Conservation (phyloP, 92 coral and sea anemone species). For the Metridium senile region DNA sequence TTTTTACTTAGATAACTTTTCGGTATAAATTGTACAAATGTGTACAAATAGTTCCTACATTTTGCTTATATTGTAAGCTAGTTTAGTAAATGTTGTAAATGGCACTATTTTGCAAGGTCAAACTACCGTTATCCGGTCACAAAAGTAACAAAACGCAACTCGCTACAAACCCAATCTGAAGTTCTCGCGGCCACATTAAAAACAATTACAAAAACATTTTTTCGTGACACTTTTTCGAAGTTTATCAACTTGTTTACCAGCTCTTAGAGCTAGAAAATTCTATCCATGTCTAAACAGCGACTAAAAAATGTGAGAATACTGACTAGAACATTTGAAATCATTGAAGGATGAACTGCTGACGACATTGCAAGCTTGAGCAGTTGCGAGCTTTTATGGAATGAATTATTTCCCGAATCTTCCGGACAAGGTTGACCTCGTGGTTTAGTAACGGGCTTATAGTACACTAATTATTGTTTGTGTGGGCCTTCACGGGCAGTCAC, state of each 20-base stretch:
- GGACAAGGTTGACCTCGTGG: not conserved
- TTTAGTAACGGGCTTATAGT: not conserved
- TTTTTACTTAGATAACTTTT: too few species aligned
- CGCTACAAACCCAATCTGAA: not conserved
- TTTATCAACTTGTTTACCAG: not conserved
- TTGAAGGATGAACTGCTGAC: not conserved
- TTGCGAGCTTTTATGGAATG: not conserved
- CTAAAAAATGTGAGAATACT: not conserved
- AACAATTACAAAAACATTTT: not conserved
- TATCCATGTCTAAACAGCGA: not conserved
- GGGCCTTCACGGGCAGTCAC: not conserved
- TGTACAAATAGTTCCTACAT: not conserved
- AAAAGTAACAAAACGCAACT: not conserved
- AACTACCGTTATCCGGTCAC: not conserved
- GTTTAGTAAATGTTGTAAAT: not conserved
- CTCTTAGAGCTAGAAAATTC: constrained; percentile 1
- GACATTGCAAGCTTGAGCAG: not conserved
- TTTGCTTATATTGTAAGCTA: not conserved
- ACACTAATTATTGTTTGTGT: not conserved
- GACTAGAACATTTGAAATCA: not conserved
- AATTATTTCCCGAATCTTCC: constrained; percentile 1
- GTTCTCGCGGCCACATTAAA: not conserved
- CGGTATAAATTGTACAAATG: not conserved
- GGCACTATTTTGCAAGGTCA: not conserved
- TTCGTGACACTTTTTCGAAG: not conserved